phyloP scores from a whole-genome alignment of 2,888 invertebrate genomes.

The Lacanobia oleracea region DNA sequence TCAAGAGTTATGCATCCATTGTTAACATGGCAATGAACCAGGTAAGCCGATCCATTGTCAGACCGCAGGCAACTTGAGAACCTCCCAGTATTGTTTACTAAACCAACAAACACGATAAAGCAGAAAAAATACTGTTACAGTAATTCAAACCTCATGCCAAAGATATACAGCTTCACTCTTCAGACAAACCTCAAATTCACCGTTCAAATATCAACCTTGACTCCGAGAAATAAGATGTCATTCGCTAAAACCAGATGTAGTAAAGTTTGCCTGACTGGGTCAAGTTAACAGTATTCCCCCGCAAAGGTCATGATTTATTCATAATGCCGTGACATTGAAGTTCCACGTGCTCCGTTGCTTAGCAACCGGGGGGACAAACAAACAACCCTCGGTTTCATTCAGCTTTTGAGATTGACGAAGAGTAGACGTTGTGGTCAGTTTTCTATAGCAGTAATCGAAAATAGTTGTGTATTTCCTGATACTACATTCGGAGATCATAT shows the following conservation, averaged over 20 bases:
- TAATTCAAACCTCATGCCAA: constrained; percentile 12
- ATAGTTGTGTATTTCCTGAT: too few relatives aligned
- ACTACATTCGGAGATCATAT: too few relatives aligned
- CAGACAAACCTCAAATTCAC: neutral
- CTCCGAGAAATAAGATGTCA: neutral
- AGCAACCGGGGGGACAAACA: constrained; percentile 78
- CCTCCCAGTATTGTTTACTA: constrained; percentile 56
- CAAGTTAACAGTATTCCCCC: constrained; percentile 75
- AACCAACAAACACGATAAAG: constrained; percentile 12
- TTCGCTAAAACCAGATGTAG: neutral
- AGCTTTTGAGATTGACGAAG: constrained; percentile 57
- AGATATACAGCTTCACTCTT: constrained; percentile 19
- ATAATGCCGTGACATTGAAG: constrained; percentile 82
- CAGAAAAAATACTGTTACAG: constrained; percentile 25
- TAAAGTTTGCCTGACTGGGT: constrained; percentile 70
- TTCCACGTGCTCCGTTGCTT: constrained; percentile 82
- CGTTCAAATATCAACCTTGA: constrained; percentile 33
- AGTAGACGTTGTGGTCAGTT: constrained; percentile 56
- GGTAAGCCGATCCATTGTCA: constrained; percentile 47
- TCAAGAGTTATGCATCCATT: constrained; percentile 27
- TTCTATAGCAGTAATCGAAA: neutral
- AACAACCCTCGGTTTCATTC: constrained; percentile 79
- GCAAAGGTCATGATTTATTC: constrained; percentile 80
- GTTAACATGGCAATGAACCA: constrained; percentile 40
- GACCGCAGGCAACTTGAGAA: constrained; percentile 61